Evolutionary conservation across 2,888 invertebrate genomes (phyloP).

Genomic region (Scelioninae gen. 1): DNA sequence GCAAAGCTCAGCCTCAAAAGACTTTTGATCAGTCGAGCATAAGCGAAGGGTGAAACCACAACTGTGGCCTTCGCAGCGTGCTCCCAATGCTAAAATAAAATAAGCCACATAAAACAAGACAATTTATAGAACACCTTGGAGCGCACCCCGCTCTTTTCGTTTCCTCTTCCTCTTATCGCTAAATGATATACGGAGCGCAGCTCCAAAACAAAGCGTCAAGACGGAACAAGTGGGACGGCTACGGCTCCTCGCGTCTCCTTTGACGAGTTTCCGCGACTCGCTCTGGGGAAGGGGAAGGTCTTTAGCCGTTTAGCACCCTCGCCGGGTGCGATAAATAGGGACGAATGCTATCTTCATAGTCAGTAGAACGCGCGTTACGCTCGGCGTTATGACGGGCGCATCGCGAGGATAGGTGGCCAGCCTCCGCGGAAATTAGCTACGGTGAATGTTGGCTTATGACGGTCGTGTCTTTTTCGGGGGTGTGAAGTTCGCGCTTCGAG

Average conservation of each 20-base stretch:
- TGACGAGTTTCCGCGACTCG: constrained; percentile 57
- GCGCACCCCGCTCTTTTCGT: not conserved
- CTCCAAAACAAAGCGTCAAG: not conserved
- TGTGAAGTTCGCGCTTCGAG: constrained; percentile 19
- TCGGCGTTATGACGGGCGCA: constrained; percentile 46
- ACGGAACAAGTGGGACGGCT: constrained; percentile 34
- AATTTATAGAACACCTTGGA: constrained; percentile 41
- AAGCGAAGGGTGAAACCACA: constrained; percentile 30
- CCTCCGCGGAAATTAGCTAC: not conserved
- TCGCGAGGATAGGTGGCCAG: constrained; percentile 22
- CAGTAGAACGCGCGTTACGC: constrained; percentile 58
- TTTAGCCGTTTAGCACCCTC: constrained; percentile 64
- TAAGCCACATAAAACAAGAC: too few relatives aligned
- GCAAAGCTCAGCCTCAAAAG: constrained; percentile 31
- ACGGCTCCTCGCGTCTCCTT: constrained; percentile 31
- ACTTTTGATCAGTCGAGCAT: constrained; percentile 57
- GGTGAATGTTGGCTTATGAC: constrained; percentile 25
- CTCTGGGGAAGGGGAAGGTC: constrained; percentile 51
- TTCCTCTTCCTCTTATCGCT: not conserved
- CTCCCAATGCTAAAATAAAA: constrained; percentile 28
- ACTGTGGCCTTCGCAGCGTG: constrained; percentile 2
- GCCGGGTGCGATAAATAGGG: constrained; percentile 62
- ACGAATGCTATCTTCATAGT: constrained; percentile 36
- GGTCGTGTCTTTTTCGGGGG: constrained; percentile 6
- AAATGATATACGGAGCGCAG: too few relatives aligned